Evolutionary conservation across 2,888 invertebrate species (phyloP), one percentile per base, ranked within the genome.

Genomic region (Lasioglossum figueresi): DNA sequence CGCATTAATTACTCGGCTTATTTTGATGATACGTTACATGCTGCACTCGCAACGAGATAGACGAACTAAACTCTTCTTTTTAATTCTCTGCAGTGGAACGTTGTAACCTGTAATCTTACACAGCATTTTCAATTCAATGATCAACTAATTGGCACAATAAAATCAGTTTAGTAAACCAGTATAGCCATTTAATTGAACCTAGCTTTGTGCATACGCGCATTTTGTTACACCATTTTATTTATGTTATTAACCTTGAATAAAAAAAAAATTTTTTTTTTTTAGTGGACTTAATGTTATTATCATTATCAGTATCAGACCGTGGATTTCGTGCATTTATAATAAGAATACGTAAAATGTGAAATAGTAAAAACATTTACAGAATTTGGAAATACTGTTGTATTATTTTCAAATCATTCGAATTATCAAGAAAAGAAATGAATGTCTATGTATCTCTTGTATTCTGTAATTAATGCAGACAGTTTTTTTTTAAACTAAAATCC

Each of bases 1-100:
- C 27, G 73, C 74, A 82, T 84, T 78, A 77, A 82, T 84, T 77
- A 84, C 77, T 82, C 31, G 37, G 74, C 70, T 74, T 73, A 34
- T 70, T 73, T 56, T 68, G 43, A 83, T 83, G 81, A 82, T 16
- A 63, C 63, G 63, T 63, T 83, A 81, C 63, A 71, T 40, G 81
- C 71, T 76, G 76, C 37, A 63, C 71, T 48, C 63, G 27, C 40
- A 52, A 6, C 27, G 16, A n/a, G n/a, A 75, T n/a, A 16, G 82
- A 72, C 34, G 71, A 81, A 66, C 59, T 52, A 19, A 71, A 4
- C 52, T 68, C 52, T 59, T 34, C 34, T 27, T n/a, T 76, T 76
- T 34, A 48, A 72, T 80, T 8, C 12, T 14, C n/a, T 6, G 14
- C 66, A 19, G 14, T n/a, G n/a, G 0, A 34, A 2, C 45, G 6